Base-by-base conservation (phyloP, 2,888 invertebrate species). In the Drosophila birchii region DNA sequence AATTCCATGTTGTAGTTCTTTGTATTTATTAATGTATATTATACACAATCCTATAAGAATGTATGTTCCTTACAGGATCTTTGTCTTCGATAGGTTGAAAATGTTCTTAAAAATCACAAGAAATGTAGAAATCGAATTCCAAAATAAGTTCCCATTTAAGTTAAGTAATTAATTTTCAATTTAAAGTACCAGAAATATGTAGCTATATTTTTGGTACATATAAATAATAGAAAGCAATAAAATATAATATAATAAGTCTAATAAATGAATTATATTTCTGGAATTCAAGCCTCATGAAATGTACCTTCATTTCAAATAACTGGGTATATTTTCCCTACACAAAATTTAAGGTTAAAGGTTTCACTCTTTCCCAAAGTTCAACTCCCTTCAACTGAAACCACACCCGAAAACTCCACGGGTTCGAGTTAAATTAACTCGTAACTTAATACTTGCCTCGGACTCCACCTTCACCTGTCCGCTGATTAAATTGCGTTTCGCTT, bases 401-500 rank as follows among this genome's bases (percentile, higher is more conserved):
- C 34, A 59, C 49, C 29, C 51, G 20, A 34, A 43, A 41, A 34
- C 38, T 39, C 39, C 16, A 41, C 32, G 18, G n/a, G 39, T 32
- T 54, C 36, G 57, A 34, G 36, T 45, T 32, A 44, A 57, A 61
- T 62, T 47, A 59, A 68, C 55, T 60, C 41, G 72, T 64, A 64
- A 73, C 16, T 43, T 20, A 64, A 73, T 63, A 74, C 41, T 38
- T 54, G 34, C 11, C 6, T 8, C 14, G 29, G 5, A 32, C 14
- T 29, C 43, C 36, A 43, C 8, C 34, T 53, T 41, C 57, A 23
- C 39, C 23, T 39, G 44, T 38, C 41, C 47, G 41, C 55, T 41
- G 47, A 45, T 39, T 39, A 44, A 86, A 78, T 73, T 81, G 62
- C 55, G 70, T 76, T 76, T 72, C 58, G 59, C 55, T 53, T 64